These are phyloP conservation scores for Meloidogyne chitwoodi DNA, from an alignment of 1,140 invertebrate species.

Conservation along the genomic window DNA sequence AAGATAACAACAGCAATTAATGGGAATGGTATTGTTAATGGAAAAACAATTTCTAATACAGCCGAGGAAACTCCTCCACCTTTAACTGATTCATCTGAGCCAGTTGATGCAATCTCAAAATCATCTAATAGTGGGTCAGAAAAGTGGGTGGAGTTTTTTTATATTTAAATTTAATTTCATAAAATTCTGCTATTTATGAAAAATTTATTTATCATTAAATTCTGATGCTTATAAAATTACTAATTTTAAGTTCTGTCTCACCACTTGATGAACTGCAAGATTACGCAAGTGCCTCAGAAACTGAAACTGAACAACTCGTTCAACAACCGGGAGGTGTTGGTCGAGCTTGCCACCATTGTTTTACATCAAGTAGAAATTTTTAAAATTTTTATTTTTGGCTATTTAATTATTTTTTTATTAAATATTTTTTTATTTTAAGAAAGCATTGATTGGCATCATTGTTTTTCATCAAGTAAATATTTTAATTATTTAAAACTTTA, in stretches of 20 bases:
- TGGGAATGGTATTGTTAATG: neutral
- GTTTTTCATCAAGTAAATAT: no score
- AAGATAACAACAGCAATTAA: neutral
- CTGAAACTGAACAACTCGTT: conserved; percentile 86
- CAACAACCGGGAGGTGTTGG: conserved; percentile 73
- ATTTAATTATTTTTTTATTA: neutral
- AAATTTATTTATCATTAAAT: no score
- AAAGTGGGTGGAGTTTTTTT: neutral
- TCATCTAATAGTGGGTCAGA: neutral
- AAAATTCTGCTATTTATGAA: neutral
- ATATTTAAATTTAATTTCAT: neutral
- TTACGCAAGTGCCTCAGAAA: conserved; percentile 68
- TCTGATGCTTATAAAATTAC: neutral
- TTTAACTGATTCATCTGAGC: neutral
- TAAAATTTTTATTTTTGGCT: neutral
- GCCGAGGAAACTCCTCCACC: neutral
- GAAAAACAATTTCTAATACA: neutral
- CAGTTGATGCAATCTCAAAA: neutral
- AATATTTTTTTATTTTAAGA: conserved; percentile 61
- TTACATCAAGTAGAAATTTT: conserved; percentile 67
- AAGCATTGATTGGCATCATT: conserved; percentile 74
- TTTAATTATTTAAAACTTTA: no score
- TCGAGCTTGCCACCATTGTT: conserved; percentile 65
- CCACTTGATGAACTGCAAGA: conserved; percentile 43
- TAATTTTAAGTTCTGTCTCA: neutral